A percentile compares a stretch with the other conserved stretches of the same genome.
These are phyloP conservation scores for Tiliqua scincoides DNA, from an alignment of 2,113 vertebrate species.

Conservation along the genomic window DNA sequence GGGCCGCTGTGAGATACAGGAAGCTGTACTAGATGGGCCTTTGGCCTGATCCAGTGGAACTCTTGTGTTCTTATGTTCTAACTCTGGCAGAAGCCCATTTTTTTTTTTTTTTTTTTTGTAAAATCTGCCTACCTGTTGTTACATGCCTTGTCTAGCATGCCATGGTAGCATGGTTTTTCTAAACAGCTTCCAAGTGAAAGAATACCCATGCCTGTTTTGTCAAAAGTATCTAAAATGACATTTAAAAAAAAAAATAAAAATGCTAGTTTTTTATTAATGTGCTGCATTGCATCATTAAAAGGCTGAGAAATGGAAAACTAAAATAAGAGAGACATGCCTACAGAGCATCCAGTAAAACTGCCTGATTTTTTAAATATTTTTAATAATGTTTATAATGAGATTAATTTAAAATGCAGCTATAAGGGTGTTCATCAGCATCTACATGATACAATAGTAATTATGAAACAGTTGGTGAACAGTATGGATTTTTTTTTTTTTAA, in stretches of 20 bases:
- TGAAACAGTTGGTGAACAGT: neutral
- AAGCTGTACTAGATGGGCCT: too few species aligned
- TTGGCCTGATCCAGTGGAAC: too few species aligned
- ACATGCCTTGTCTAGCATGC: neutral
- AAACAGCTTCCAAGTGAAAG: neutral
- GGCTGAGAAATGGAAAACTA: slow-evolving; percentile 16
- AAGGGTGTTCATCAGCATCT: neutral
- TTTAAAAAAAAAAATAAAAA: slow-evolving; percentile 13
- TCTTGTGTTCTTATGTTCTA: too few species aligned
- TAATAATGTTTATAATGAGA: slow-evolving; percentile 1
- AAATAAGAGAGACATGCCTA: slow-evolving; percentile 10
- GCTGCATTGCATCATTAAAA: slow-evolving; percentile 20
- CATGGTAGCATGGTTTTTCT: neutral
- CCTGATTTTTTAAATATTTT: neutral
- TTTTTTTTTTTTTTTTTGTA: too few species aligned
- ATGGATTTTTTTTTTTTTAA: neutral
- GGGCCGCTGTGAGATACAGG: too few species aligned
- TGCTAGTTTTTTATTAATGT: slow-evolving; percentile 16
- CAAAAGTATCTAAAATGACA: neutral
- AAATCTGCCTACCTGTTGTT: neutral
- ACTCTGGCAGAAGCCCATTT: too few species aligned
- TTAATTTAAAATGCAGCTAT: slow-evolving; percentile 1
- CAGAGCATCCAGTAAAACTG: slow-evolving; percentile 11
- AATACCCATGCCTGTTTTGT: neutral
- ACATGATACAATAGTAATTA: neutral